Evolutionary conservation across 2,888 invertebrate genomes (phyloP).

Genomic region (Zaprionus lineosus): DNA sequence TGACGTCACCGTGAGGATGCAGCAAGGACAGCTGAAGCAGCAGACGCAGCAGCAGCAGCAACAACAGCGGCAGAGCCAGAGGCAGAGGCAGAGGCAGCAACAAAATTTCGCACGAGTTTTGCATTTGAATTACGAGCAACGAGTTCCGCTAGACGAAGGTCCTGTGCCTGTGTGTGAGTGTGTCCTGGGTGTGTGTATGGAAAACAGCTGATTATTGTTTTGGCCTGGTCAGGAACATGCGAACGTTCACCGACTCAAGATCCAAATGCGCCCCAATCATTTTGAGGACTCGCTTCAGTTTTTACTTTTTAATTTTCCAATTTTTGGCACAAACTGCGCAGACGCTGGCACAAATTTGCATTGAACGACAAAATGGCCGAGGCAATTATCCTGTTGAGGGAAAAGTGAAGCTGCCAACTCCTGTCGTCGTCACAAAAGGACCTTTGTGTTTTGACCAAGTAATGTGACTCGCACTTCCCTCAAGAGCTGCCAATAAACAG

Average conservation of each 20-base stretch:
- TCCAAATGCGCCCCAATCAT: constrained; percentile 27
- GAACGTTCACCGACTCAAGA: constrained; percentile 32
- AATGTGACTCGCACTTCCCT: constrained; percentile 56
- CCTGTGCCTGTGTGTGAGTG: constrained; percentile 24
- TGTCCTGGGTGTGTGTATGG: constrained; percentile 19
- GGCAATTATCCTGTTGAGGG: neutral
- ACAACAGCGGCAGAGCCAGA: constrained; percentile 12
- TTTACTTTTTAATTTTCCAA: neutral
- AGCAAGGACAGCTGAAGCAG: constrained; percentile 47
- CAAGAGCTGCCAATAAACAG: constrained; percentile 55
- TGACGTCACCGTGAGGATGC: constrained; percentile 74
- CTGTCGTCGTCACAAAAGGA: constrained; percentile 39
- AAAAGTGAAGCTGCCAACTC: constrained; percentile 25
- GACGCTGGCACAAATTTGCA: constrained; percentile 46
- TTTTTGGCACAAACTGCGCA: constrained; percentile 44
- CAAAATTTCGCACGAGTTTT: constrained; percentile 79
- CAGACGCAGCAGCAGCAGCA: constrained; percentile 30
- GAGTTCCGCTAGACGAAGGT: constrained; percentile 50
- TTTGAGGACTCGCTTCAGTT: neutral
- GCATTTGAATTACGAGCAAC: constrained; percentile 79
- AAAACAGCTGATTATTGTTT: constrained; percentile 75
- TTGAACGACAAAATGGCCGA: constrained; percentile 65
- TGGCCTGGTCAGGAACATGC: constrained; percentile 36
- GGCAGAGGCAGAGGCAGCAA: constrained; percentile 35
- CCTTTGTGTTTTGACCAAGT: constrained; percentile 32